Base-by-base conservation (phyloP, 1,140 invertebrate species). In the Drosophila baimaii region DNA sequence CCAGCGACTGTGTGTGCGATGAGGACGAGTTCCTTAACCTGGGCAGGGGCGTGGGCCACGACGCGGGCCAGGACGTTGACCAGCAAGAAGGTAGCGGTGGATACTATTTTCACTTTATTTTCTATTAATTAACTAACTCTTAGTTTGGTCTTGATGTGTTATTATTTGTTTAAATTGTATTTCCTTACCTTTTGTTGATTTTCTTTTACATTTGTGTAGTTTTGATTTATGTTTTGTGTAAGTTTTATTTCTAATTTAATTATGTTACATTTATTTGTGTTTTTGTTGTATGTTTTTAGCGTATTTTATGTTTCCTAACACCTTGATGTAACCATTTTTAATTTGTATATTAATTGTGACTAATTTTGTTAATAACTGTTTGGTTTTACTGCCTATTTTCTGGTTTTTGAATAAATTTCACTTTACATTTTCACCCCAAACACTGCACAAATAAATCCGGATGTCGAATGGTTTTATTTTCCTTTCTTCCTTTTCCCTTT, bases 61-160 rank as follows among this genome's bases (percentile, higher is more conserved):
- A 69, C 31, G 76, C 61, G 35, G 65, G 69, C 33, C 5, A 23
- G 35, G 69, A 72, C 29, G 29, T 43, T 54, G 65, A 66, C 43
- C 69, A 58, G 63, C 68, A 79, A 54, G 83, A 88, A 89, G 83
- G 83, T 88, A 88, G 83, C 81, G 83, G 84, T 44, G 47, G 55
- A 46, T 17, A 47, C 21, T 52, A 46, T 21, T 70, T 79, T 39
- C 61, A 44, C 8, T 74, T 78, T 31, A 43, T 68, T 58, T 81
- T 68, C 59, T 55, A 31, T 49, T 82, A 49, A 61, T 17, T 35
- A 21, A 35, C 21, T 73, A 57, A 33, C 46, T 23, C n/a, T 56
- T 63, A n/a, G 39, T 54, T 65, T 27, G 23, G 6, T 56, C 0
- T 31, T 13, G 25, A 37, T 39, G n/a, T 37, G 9, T 41, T 72